A percentile compares a stretch with the other conserved stretches of the same genome.
Evolutionary conservation across 2,888 invertebrate species (phyloP).

Genomic region (Fissipunctia ypsillon): DNA sequence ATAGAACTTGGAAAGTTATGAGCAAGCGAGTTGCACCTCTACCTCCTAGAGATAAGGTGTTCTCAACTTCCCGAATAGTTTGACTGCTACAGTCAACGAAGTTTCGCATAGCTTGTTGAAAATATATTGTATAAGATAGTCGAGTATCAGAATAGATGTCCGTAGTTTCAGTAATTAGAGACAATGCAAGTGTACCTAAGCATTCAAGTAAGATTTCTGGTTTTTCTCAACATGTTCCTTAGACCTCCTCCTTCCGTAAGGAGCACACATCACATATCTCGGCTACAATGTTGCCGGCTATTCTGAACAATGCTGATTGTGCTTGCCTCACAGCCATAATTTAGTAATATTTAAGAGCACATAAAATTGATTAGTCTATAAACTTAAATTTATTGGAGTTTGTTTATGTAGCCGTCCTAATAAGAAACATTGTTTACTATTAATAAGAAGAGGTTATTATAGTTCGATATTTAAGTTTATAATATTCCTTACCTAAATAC

Average conservation of each 20-base stretch:
- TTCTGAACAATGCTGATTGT: constrained; percentile 54
- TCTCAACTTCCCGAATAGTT: constrained; percentile 32
- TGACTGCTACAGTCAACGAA: constrained; percentile 32
- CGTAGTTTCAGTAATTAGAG: constrained; percentile 18
- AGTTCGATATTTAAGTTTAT: constrained; percentile 24
- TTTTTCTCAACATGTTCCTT: constrained; percentile 4
- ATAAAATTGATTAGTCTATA: constrained; percentile 45
- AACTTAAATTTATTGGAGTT: constrained; percentile 46
- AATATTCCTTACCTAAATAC: constrained; percentile 16
- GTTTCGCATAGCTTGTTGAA: constrained; percentile 41
- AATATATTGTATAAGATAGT: constrained; percentile 22
- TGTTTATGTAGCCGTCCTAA: constrained; percentile 31
- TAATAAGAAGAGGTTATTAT: constrained; percentile 23
- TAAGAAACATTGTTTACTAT: constrained; percentile 42
- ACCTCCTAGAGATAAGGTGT: constrained; percentile 45
- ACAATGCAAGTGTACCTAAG: constrained; percentile 21
- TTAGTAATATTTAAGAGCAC: constrained; percentile 53
- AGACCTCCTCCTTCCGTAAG: not conserved
- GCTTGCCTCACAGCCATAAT: constrained; percentile 64
- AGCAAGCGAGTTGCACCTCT: constrained; percentile 46
- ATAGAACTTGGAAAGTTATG: constrained; percentile 37
- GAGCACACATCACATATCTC: not conserved
- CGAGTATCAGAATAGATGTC: constrained; percentile 6
- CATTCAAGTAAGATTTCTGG: not conserved
- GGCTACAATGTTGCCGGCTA: constrained; percentile 40